Evolutionary conservation across 2,888 invertebrate genomes (phyloP), one percentile per base, ranked within the genome.

Genomic region (Drosophila yooni): DNA sequence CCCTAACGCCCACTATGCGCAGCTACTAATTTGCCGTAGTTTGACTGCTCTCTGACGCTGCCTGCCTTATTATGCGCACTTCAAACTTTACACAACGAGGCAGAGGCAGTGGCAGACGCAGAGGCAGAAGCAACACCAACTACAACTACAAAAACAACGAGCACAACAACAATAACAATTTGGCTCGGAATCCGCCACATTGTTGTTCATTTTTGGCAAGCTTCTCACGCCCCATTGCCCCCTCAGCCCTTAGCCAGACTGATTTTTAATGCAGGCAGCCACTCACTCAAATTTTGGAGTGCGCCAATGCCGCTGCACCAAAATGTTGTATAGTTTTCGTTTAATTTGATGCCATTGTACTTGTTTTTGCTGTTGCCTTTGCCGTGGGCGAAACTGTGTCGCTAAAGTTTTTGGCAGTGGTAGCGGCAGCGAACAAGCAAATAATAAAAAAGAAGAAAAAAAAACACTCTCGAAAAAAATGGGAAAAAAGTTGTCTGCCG

Each of bases 41-140:
- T 74, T 64, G 66, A 54, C 53, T 54, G 64, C 72, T 78, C 61
- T 53, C 74, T 33, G 51, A 27, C 79, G 51, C 74, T 76, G 76
- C 71, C 85, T 75, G 83, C 78, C 82, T 88, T 89, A 88, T 89
- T 89, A 89, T 88, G 88, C 88, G 89, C 87, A 89, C 87, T 88
- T 89, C 87, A 88, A 88, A 88, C 87, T 89, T 88, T 89, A 83
- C 89, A 87, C 84, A 86, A 88, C 84, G 74, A 61, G 64, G 70
- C 78, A 70, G 70, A 34, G 71, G 68, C 71, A 67, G 53, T 34
- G 61, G 31, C 70, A 61, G 15, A 36, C 13, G 56, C 68, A 58
- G 36, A 25, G 58, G 34, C 59, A 60, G 15, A 31, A 57, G 36
- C 27, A 38, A 54, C 54, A 13, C 36, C 27, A 51, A 61, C 57